Conservation (phyloP, 1,140 invertebrate genomes). For the Proales similis region DNA sequence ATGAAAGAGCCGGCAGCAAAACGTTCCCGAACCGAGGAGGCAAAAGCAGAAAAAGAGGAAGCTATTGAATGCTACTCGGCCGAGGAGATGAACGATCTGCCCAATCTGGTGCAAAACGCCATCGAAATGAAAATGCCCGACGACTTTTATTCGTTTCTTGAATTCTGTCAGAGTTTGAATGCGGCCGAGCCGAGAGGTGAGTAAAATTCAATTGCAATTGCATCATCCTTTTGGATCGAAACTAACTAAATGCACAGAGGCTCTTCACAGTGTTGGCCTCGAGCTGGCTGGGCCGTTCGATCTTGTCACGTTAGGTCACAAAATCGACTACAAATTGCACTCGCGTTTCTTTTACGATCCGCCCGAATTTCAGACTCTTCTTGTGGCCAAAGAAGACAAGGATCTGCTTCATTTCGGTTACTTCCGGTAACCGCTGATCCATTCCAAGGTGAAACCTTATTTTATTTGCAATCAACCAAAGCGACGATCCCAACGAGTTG, state of each 20-base stretch:
- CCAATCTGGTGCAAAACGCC: constrained; percentile 36
- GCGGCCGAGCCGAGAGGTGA: constrained; percentile 58
- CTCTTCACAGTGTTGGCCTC: constrained; percentile 57
- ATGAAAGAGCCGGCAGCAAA: too few species aligned
- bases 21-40: too few species aligned
- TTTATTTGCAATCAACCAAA: constrained; percentile 40
- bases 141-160: constrained; percentile 78
- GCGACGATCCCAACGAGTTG: constrained; percentile 66
- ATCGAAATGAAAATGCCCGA: constrained; percentile 70
- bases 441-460: not conserved
- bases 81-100: too few species aligned
- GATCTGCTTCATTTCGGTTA: constrained; percentile 76
- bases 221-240: constrained; percentile 14
- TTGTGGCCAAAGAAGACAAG: constrained; percentile 59
- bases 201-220: constrained; percentile 16
- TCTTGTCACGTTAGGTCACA: constrained; percentile 38
- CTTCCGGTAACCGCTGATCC: constrained; percentile 58
- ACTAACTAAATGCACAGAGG: not conserved
- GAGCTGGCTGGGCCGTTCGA: constrained; percentile 78
- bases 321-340: constrained; percentile 62
- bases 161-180: constrained; percentile 65
- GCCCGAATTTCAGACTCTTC: constrained; percentile 67
- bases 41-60: too few species aligned
- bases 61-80: too few species aligned
- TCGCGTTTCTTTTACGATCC: constrained; percentile 88